Evolutionary conservation across 2,797 vertebrate species (phyloP).

Genomic region (Onychomys arenicola): DNA sequence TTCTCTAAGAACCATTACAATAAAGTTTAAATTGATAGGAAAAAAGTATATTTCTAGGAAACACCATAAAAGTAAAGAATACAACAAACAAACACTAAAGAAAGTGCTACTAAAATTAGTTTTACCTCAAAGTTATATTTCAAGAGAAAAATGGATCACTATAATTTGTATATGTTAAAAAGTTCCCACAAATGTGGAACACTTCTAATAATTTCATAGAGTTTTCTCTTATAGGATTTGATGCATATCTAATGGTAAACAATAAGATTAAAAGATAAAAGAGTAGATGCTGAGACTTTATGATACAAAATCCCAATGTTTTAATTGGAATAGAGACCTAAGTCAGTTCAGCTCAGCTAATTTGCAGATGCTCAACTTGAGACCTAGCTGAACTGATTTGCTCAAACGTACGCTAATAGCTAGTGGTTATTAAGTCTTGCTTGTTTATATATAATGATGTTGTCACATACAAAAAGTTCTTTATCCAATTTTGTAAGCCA

Average conservation of each 20-base stretch:
- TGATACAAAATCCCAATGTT: not conserved
- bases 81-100: not conserved
- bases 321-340: not conserved
- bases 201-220: not conserved
- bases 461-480: not conserved
- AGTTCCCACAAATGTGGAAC: not conserved
- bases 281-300: not conserved
- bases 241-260: not conserved
- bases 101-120: not conserved
- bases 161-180: not conserved
- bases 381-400: not conserved
- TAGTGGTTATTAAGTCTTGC: not conserved
- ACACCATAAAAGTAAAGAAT: not conserved
- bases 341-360: not conserved
- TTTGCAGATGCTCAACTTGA: not conserved
- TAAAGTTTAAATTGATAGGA: not conserved
- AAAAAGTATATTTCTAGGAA: constrained; percentile 9
- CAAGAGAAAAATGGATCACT: constrained; percentile 28
- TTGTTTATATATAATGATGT: not conserved
- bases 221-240: not conserved
- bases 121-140: constrained; percentile 13
- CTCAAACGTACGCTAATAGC: not conserved
- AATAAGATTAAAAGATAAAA: not conserved
- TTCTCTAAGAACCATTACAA: not conserved
- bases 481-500: constrained; percentile 1